phyloP scores from a whole-genome alignment of 2,113 vertebrate genomes.

The human (Homo sapiens) region GRCh38 chr7:116789501-116790000 shows the following conservation, averaged over 20 bases:
- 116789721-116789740: not conserved
- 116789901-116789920: too few species aligned
- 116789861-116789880: too few species aligned
- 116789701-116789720: not conserved
- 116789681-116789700: not conserved
- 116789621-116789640: not conserved
- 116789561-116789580: not conserved
- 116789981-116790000: too few species aligned
- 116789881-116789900: too few species aligned
- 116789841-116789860: too few species aligned
- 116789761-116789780: not conserved
- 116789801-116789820: not conserved
- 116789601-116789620: not conserved
- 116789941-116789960: too few species aligned
- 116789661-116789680: not conserved
- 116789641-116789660: not conserved
- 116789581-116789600: not conserved
- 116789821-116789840: not conserved
- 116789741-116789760: not conserved
- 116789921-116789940: too few species aligned
- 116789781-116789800: not conserved
- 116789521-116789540: not conserved
- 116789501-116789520: not conserved
- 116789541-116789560: not conserved
- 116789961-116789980: too few species aligned